A percentile compares a stretch with the other conserved stretches of the same genome.
phyloP scores from a whole-genome alignment of 2,113 vertebrate genomes.

The Regulus satrapa region DNA sequence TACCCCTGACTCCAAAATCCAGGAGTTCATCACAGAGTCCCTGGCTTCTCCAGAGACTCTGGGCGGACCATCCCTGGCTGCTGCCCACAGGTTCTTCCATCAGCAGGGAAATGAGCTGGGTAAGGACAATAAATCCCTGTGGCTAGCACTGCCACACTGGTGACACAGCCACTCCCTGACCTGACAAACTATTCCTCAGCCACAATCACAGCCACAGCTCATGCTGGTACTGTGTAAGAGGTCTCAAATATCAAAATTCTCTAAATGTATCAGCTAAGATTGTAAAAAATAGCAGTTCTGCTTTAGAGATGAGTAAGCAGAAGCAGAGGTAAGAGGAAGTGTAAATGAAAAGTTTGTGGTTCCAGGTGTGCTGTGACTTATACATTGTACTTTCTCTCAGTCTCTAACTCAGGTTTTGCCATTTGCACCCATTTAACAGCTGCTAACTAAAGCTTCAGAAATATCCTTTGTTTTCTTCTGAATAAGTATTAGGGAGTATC shows the following conservation, averaged over 20 bases:
- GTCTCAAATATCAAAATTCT: background rate
- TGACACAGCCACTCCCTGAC: background rate
- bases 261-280: background rate
- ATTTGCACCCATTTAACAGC: background rate
- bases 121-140: background rate
- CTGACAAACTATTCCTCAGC: background rate
- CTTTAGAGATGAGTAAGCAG: background rate
- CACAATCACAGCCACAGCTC: background rate
- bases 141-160: background rate
- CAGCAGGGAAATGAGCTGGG: background rate
- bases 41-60: background rate
- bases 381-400: background rate
- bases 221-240: fast-evolving
- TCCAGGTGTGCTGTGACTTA: background rate
- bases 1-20: background rate
- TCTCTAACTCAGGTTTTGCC: background rate
- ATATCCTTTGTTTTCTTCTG: background rate
- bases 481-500: background rate
- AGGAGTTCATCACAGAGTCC: background rate
- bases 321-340: background rate
- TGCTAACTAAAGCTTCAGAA: background rate
- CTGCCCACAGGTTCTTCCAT: background rate
- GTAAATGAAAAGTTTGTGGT: background rate
- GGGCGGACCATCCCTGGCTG: background rate
- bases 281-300: background rate